Evolutionary conservation across 2,113 vertebrate genomes (phyloP), one percentile per base, ranked within the genome.

Genomic region (Cottus gobio): DNA sequence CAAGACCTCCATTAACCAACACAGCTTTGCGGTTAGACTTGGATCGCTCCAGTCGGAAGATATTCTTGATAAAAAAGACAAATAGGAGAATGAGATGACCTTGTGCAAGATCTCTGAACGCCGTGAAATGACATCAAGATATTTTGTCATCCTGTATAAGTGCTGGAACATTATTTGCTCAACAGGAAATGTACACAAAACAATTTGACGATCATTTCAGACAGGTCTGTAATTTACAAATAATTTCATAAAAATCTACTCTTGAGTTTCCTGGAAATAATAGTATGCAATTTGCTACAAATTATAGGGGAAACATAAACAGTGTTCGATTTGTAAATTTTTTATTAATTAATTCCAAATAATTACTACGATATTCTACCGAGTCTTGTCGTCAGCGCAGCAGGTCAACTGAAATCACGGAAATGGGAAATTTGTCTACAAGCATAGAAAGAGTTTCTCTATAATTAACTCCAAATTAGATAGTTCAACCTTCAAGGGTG

Each of bases 1-100:
- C 48, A 62, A 78, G 75, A 77, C 80, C 75, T 86, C 73, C 18
- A 84, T 89, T 90, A 87, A 80, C 76, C 56, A 60, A 26, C 37
- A 68, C 36, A 68, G 20, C 75, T 82, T 66, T 48, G 66, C 11
- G 30, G 42, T 20, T 31, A 18, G 28, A 56, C 63, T 37, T 12
- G 39, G 46, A 76, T 76, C 82, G 80, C 75, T 24, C 0, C 67
- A 76, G 83, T 72, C 10, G 6, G 36, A 83, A 63, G 26, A 83
- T 56, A 62, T 75, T 85, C 78, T n/a, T 46, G 58, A 82, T 75
- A 69, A 64, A 69, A 64, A 88, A 82, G 73, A 77, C 42, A 83
- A 85, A 79, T 64, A 48, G 54, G 83, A 37, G 37, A 18, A 78
- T 20, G 30, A 60, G 58, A 58, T 62, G 68, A 75, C 79, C 63